These are phyloP conservation scores for Zaprionus gabonicus DNA, from an alignment of 1,140 invertebrate species.

Conservation along the genomic window DNA sequence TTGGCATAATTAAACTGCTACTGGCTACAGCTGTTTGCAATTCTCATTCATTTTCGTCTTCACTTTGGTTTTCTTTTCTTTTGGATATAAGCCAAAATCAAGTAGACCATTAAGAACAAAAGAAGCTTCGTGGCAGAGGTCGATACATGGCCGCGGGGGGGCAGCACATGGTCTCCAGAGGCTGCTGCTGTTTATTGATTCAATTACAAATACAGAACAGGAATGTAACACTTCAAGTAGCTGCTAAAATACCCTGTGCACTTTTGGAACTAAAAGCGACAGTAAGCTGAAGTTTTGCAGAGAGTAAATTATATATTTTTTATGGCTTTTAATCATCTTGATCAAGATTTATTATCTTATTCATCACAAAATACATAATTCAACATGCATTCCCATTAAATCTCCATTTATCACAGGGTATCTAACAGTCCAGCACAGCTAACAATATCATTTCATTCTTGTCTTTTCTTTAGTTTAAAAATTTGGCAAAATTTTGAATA, in stretches of 20 bases:
- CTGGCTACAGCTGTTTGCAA: slow-evolving; percentile 41
- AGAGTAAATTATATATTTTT: neutral
- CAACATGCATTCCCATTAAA: neutral
- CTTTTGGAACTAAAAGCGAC: neutral
- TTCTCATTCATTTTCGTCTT: slow-evolving; percentile 33
- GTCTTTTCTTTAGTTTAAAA: neutral
- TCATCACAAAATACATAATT: too few species aligned
- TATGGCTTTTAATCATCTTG: too few species aligned
- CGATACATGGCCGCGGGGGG: neutral
- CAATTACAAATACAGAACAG: neutral
- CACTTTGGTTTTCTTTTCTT: slow-evolving; percentile 19
- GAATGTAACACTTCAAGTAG: neutral
- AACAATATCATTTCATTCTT: neutral
- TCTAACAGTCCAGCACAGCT: neutral
- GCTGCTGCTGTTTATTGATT: neutral
- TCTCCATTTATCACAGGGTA: neutral
- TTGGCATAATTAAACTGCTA: slow-evolving; percentile 66
- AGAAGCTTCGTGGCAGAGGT: slow-evolving; percentile 7
- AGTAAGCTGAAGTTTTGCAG: neutral
- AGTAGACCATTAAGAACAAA: slow-evolving; percentile 34
- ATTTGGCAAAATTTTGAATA: neutral
- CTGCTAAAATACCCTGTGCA: neutral
- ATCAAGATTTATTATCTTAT: too few species aligned
- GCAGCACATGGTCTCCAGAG: slow-evolving; percentile 13
- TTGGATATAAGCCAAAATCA: slow-evolving; percentile 42